Base-by-base conservation (phyloP, 2,113 vertebrate genomes). In the Podiceps cristatus region DNA sequence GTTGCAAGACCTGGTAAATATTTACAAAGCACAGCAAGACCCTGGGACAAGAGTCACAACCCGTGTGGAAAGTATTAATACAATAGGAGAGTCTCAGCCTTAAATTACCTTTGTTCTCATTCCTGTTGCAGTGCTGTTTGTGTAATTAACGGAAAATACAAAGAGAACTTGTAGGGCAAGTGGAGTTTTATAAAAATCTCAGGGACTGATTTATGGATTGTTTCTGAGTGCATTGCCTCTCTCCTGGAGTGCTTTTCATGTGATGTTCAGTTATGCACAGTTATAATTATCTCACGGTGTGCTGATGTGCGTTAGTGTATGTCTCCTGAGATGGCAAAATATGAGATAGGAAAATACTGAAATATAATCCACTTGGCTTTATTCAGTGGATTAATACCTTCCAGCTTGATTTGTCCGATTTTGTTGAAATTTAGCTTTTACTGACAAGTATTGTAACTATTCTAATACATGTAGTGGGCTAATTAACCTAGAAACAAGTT, bases 1-100 rank as follows among this genome's bases (percentile, higher is more conserved):
- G 93, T 96, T 96, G 97, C 94, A 96, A 96, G 86, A 85, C 62
- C 86, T 95, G 81, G 95, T 97, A 93, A 97, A 97, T 97, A 96
- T 95, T 97, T 97, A 97, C 96, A 97, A 76, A 96, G 93, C 94
- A 72, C 73, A 87, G 82, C 87, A 69, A 85, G 95, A 97, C 89
- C 95, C 84, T 53, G 19, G 91, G 94, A 96, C 91, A 91, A 78
- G 93, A 97, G 95, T 96, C 87, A 93, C 78, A 93, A 93, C 87
- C 89, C 71, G 45, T 53, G 84, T 96, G 95, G 81, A 93, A 88
- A 95, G 66, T 91, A 90, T 93, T 96, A 87, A 35, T 95, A 96
- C 95, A 94, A 91, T 72, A 79, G 91, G 50, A 66, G 58, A 91
- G 77, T 84, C 84, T 69, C 89, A 73, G 77, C 87, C 87, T 96